Evolutionary conservation across 2,113 vertebrate species (phyloP), one percentile per base, ranked within the genome.

Genomic region (Urocitellus parryii): DNA sequence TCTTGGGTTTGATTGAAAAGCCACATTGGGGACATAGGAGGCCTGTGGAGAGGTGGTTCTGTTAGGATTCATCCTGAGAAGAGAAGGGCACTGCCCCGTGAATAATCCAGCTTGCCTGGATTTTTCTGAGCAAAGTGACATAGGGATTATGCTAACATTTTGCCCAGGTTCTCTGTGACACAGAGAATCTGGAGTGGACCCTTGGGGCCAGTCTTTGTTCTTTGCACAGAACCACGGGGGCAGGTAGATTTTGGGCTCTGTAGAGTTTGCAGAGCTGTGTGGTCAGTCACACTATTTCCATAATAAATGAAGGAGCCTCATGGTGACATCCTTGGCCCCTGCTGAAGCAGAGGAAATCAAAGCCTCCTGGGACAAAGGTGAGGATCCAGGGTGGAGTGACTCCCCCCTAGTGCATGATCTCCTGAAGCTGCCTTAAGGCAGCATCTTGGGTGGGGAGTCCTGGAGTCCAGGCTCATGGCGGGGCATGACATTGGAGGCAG

Each of bases 171-270:
- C 53, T 83, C 63, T 17, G 42, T 61, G 58, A 65, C 12, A 32
- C 67, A 20, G 4, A 53, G n/a, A 11, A 8, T 61, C 0, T 0
- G n/a, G 18, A 9, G 8, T 0, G 0, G 6, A 39, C 17, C 53
- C 10, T 20, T 2, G 24, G 73, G 45, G 20, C 2, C 56, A 11
- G 29, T 22, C 73, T 93, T 68, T 53, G 27, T 58, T 42, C 37
- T 24, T 48, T 16, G 27, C 37, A 18, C 67, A 39, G 56, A 90
- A 29, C 16, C 25, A 73, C 13, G 37, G 42, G 27, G 32, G 9
- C 2, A 14, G 20, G 1, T 58, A 9, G 16, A 48, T 3, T 73
- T 82, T 65, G 11, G 7, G 34, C n/a, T 58, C 2, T 14, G 48
- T 18, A 12, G 42, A n/a, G 14, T 81, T n/a, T 48, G 14, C 42